Evolutionary conservation across 2,888 invertebrate genomes (phyloP).

Genomic region (Labia minor): DNA sequence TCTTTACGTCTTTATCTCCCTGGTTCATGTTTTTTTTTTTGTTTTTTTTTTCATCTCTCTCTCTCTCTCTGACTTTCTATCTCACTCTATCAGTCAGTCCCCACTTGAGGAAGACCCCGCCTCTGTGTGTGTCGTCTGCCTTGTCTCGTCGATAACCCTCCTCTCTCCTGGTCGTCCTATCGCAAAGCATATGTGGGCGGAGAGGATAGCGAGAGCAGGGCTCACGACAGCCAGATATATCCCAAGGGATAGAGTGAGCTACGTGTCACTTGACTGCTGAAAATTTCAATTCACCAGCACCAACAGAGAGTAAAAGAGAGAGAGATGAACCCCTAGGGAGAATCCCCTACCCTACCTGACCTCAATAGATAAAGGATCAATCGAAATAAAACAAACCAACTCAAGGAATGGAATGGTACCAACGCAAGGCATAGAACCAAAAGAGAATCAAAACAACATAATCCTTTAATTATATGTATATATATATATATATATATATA

Average conservation of each 20-base stretch:
- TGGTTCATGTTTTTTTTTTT: background rate
- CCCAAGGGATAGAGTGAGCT: background rate
- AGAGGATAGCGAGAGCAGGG: background rate
- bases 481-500: no score
- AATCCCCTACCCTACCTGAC: background rate
- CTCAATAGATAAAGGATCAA: constrained; percentile 8
- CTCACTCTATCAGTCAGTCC: no score
- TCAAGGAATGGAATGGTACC: no score
- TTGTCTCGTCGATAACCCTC: background rate
- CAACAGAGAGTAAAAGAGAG: no score
- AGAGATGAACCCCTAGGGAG: background rate
- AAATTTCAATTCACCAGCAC: background rate
- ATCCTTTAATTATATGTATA: no score
- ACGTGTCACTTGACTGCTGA: background rate
- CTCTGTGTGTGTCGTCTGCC: background rate
- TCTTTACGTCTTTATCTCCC: background rate
- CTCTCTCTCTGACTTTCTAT: no score
- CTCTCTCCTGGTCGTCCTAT: background rate
- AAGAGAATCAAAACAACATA: no score
- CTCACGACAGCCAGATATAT: no score
- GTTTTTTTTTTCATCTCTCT: background rate
- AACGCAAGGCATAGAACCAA: no score
- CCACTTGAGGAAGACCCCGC: background rate
- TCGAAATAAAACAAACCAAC: background rate
- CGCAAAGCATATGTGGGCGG: background rate